Evolutionary conservation across 2,888 invertebrate genomes (phyloP).

Genomic region (Anthophora plumipes): DNA sequence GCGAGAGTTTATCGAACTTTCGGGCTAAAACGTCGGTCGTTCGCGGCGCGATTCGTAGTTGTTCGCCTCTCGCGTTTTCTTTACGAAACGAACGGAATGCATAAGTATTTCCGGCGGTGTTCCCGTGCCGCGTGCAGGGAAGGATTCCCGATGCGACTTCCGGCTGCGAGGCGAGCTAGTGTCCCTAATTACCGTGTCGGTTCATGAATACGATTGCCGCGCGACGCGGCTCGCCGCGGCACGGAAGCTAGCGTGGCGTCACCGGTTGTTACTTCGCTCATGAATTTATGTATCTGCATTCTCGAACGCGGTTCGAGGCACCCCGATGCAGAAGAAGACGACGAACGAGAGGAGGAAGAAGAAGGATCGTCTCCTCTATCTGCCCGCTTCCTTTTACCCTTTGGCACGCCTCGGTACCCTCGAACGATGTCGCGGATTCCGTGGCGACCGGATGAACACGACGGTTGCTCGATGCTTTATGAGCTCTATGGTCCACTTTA

Average conservation of each 20-base stretch:
- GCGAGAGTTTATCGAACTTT: constrained; percentile 64
- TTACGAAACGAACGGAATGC: constrained; percentile 82
- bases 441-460: constrained; percentile 51
- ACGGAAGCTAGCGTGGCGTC: constrained; percentile 85
- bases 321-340: constrained; percentile 67
- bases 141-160: constrained; percentile 84
- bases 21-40: constrained; percentile 29
- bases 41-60: constrained; percentile 70
- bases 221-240: constrained; percentile 72
- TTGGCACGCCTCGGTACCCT: constrained; percentile 70
- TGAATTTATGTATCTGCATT: constrained; percentile 85
- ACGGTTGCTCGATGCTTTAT: constrained; percentile 44
- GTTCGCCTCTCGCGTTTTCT: constrained; percentile 75
- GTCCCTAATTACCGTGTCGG: constrained; percentile 85
- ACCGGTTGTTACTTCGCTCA: constrained; percentile 84
- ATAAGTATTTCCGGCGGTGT: constrained; percentile 84
- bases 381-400: constrained; percentile 67
- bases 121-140: constrained; percentile 76
- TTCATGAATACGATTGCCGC: constrained; percentile 84
- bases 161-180: constrained; percentile 84
- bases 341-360: constrained; percentile 6
- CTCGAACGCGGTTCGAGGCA: constrained; percentile 80
- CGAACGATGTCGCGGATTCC: constrained; percentile 67
- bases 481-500: constrained; percentile 18
- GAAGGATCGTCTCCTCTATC: constrained; percentile 49